These are phyloP conservation scores for Lasioglossum calceatum DNA, from an alignment of 2,888 invertebrate species.

Conservation along the genomic window DNA sequence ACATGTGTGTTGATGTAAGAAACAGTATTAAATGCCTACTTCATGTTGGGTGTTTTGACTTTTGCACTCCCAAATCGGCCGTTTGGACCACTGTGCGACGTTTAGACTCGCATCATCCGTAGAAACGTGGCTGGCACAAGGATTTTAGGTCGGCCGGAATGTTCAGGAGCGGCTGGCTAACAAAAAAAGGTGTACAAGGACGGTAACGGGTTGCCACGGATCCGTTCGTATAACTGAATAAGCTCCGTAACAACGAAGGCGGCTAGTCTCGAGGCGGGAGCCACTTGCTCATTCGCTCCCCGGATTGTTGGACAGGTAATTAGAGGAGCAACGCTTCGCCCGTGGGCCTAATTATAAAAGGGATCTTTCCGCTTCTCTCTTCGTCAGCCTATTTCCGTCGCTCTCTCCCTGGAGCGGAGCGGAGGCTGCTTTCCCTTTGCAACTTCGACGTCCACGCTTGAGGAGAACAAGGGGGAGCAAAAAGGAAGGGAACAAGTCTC, in stretches of 20 bases:
- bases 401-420: background rate
- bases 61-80: too few relatives aligned
- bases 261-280: conserved; percentile 61
- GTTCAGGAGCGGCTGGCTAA: conserved; percentile 21
- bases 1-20: too few relatives aligned
- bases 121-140: background rate
- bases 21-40: too few relatives aligned
- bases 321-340: conserved; percentile 83
- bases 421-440: conserved; percentile 21
- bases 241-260: conserved; percentile 73
- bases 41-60: too few relatives aligned
- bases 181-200: conserved; percentile 34
- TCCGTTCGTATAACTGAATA: conserved; percentile 75
- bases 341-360: conserved; percentile 83
- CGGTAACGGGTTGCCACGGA: conserved; percentile 33
- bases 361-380: conserved; percentile 58
- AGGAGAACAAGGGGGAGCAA: conserved; percentile 4
- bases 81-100: background rate
- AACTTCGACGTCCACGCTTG: conserved; percentile 19
- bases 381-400: conserved; percentile 46
- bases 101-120: background rate
- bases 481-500: conserved; percentile 34
- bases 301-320: conserved; percentile 83
- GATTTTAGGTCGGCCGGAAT: conserved; percentile 31
- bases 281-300: conserved; percentile 80